phyloP scores from a whole-genome alignment of 2,888 invertebrate species.

The Ophioninae sp. region DNA sequence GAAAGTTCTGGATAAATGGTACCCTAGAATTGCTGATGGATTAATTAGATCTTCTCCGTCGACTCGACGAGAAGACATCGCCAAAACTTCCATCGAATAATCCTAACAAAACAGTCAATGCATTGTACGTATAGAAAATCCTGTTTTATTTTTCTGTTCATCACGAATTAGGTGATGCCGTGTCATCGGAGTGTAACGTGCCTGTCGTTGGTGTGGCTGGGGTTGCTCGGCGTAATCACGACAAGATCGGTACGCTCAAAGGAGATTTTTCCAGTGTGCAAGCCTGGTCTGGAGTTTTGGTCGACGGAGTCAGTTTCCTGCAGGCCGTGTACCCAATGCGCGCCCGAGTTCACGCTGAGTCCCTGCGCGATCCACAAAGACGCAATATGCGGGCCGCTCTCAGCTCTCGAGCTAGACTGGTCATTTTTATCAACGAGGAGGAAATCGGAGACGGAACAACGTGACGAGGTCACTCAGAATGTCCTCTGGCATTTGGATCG shows the following conservation, averaged over 20 bases:
- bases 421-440: constrained; percentile 82
- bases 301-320: constrained; percentile 86
- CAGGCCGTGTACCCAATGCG: constrained; percentile 88
- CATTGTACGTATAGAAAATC: background rate
- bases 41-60: too few relatives aligned
- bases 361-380: constrained; percentile 90
- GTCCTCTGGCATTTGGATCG: constrained; percentile 66
- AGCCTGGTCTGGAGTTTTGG: constrained; percentile 87
- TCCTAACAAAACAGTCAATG: background rate
- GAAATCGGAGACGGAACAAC: constrained; percentile 76
- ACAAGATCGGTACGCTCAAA: constrained; percentile 61
- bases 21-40: too few relatives aligned
- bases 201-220: constrained; percentile 71
- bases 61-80: too few relatives aligned
- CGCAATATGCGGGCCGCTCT: constrained; percentile 88
- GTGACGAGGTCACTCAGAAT: constrained; percentile 67
- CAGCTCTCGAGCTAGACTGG: constrained; percentile 86
- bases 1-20: too few relatives aligned
- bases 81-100: background rate
- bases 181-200: constrained; percentile 64
- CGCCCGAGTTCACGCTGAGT: constrained; percentile 85
- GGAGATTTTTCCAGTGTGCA: constrained; percentile 74
- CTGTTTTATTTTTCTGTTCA: background rate
- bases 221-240: constrained; percentile 67
- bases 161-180: constrained; percentile 74